A percentile compares a stretch with the other conserved stretches of the same genome.
These are phyloP conservation scores for Rhyacophila evoluta DNA, from an alignment of 2,888 invertebrate species.

Conservation along the genomic window DNA sequence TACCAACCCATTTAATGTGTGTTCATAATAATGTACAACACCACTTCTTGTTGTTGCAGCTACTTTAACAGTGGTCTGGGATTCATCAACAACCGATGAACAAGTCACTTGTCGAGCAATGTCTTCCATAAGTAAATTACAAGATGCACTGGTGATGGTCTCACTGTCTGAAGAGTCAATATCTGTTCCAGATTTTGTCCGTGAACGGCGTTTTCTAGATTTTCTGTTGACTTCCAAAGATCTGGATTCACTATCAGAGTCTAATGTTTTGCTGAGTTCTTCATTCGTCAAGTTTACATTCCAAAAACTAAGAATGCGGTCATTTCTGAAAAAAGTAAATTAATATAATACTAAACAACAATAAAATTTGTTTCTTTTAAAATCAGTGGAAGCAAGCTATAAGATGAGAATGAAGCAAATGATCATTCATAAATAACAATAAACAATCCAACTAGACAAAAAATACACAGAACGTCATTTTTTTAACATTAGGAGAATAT, in stretches of 20 bases:
- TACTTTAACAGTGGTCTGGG: constrained; percentile 63
- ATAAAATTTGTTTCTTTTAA: too few species aligned
- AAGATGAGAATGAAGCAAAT: too few species aligned
- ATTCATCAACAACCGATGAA: constrained; percentile 62
- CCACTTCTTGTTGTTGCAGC: constrained; percentile 80
- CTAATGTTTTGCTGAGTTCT: constrained; percentile 34
- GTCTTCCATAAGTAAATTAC: constrained; percentile 75
- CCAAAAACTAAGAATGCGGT: constrained; percentile 67
- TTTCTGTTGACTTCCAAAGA: constrained; percentile 58
- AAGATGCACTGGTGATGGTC: constrained; percentile 32
- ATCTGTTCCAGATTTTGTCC: constrained; percentile 58
- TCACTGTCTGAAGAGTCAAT: not conserved
- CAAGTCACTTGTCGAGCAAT: constrained; percentile 71
- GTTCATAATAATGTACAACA: constrained; percentile 81
- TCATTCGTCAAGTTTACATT: constrained; percentile 59
- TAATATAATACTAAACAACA: too few species aligned
- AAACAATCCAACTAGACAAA: too few species aligned
- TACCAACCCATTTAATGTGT: constrained; percentile 79
- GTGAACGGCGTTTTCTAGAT: constrained; percentile 59
- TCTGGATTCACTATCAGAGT: constrained; percentile 36
- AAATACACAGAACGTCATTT: too few species aligned
- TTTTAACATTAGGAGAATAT: too few species aligned
- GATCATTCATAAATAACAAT: too few species aligned
- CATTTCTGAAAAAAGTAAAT: constrained; percentile 64
- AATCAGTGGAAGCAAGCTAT: too few species aligned